A percentile compares a stretch with the other conserved stretches of the same genome.
Evolutionary conservation across 2,888 invertebrate genomes (phyloP).

Genomic region (Toxonevra muliebris): DNA sequence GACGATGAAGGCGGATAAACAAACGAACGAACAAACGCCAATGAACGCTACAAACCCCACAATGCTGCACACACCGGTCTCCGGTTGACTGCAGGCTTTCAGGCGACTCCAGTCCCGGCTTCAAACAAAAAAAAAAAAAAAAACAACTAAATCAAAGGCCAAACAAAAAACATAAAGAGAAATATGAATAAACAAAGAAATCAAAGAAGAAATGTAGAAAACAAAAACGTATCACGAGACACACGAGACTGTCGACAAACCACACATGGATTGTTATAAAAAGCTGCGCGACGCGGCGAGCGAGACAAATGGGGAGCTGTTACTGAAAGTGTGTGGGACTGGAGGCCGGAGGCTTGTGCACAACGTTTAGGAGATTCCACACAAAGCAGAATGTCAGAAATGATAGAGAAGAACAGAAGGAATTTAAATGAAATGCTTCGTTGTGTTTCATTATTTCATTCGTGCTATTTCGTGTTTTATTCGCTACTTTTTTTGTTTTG

Average conservation of each 20-base stretch:
- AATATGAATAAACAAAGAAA: not conserved
- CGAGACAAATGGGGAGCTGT: not conserved
- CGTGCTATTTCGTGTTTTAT: slow-evolving; percentile 13
- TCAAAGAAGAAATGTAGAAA: too few relatives aligned
- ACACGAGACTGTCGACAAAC: not conserved
- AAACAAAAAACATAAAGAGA: slow-evolving; percentile 5
- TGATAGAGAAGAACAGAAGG: not conserved
- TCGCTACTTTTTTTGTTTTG: slow-evolving; percentile 5
- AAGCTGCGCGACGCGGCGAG: not conserved
- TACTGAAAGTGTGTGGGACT: not conserved
- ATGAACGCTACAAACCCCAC: slow-evolving; percentile 34
- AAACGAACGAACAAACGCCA: slow-evolving; percentile 38
- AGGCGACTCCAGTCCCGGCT: not conserved
- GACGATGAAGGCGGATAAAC: not conserved
- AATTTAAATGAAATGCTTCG: not conserved
- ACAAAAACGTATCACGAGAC: too few relatives aligned
- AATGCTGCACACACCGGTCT: slow-evolving; percentile 39
- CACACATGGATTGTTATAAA: not conserved
- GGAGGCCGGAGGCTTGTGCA: not conserved
- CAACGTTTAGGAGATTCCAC: slow-evolving; percentile 23
- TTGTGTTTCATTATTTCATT: not conserved
- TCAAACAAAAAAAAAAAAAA: slow-evolving; percentile 2
- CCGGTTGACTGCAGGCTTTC: not conserved
- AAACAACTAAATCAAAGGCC: not conserved
- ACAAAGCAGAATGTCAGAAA: slow-evolving; percentile 11